A percentile compares a stretch with the other conserved stretches of the same genome.
Evolutionary conservation across 2,113 vertebrate species (phyloP).

Genomic region (Percopsis transmontana): DNA sequence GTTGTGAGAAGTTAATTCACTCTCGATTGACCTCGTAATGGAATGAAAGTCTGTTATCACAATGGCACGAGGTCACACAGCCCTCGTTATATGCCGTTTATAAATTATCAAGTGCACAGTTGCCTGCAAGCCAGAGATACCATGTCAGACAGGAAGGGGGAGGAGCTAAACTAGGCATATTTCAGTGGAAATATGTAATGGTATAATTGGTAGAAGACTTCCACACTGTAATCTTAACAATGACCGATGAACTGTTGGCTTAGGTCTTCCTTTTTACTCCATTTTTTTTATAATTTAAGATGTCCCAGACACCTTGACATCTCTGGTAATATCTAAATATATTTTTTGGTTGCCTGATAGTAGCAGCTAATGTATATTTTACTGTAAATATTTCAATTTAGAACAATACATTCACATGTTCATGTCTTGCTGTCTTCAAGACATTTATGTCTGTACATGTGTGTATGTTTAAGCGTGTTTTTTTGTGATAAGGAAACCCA

Average conservation of each 20-base stretch:
- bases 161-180: background rate
- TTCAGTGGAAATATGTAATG: background rate
- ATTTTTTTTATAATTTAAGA: too few relatives aligned
- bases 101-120: conserved; percentile 52
- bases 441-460: conserved; percentile 1
- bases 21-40: too few relatives aligned
- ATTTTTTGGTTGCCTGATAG: background rate
- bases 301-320: too few relatives aligned
- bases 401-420: background rate
- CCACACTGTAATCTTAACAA: background rate
- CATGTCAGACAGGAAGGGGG: conserved; percentile 49
- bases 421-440: too few relatives aligned
- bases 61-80: background rate
- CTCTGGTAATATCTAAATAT: background rate
- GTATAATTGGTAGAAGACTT: background rate
- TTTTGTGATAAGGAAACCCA: conserved; percentile 41
- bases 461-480: conserved; percentile 36
- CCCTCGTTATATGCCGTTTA: conserved; percentile 26
- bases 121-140: conserved; percentile 64
- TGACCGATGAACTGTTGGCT: background rate
- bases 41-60: conserved; percentile 19
- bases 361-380: conserved; percentile 8
- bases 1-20: background rate
- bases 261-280: too few relatives aligned
- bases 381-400: background rate